Percentiles rank a stretch among this genome's conserved stretches.
These are phyloP conservation scores for Cossypha niveicapilla DNA, from an alignment of 2,797 vertebrate genomes.

Conservation along the genomic window DNA sequence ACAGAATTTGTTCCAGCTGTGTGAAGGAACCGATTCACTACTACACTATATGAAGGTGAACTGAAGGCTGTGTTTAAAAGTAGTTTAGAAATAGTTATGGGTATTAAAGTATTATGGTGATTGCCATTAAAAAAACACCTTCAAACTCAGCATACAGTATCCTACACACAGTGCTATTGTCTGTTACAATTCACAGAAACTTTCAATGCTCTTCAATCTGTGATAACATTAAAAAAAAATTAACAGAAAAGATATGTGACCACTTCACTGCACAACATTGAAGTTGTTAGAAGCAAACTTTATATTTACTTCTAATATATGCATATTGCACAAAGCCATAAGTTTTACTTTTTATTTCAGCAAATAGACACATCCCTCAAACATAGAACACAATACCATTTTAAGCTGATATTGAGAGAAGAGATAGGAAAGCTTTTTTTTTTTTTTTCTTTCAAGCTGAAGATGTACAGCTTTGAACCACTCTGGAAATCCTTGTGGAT, in stretches of 20 bases:
- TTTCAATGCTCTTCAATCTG: neutral
- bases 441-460: neutral
- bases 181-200: neutral
- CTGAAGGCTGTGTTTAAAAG: neutral
- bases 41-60: neutral
- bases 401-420: neutral
- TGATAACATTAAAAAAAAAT: neutral
- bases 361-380: neutral
- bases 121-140: neutral
- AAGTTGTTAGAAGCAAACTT: neutral
- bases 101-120: neutral
- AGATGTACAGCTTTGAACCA: neutral
- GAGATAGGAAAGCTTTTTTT: neutral
- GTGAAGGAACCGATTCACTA: constrained; percentile 32
- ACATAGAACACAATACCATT: neutral
- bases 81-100: neutral
- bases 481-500: neutral
- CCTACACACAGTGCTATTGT: neutral
- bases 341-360: neutral
- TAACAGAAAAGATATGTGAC: neutral
- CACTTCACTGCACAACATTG: neutral
- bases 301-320: neutral
- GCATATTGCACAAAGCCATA: neutral
- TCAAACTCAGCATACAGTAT: neutral
- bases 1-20: neutral